Evolutionary conservation across 2,113 vertebrate species (phyloP), one percentile per base, ranked within the genome.

Genomic region (Esox niger): DNA sequence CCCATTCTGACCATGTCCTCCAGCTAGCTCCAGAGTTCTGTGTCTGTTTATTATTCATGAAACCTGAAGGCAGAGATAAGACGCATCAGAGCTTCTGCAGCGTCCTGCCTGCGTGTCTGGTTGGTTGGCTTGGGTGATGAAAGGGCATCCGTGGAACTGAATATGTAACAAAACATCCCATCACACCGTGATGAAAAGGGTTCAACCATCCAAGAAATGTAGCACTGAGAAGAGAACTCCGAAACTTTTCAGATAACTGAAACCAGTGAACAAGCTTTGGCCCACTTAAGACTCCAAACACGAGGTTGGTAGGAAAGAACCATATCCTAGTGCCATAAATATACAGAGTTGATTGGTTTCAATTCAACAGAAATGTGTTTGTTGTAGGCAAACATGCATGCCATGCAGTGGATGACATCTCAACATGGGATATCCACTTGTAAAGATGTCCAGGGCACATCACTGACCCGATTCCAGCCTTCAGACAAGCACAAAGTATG

Each of bases 41-140:
- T 31, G 30, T 30, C 64, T 76, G 73, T 58, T 77, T 76, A 76
- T 71, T 77, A 74, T 80, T 80, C 71, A 78, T 64, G 62, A 62
- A 71, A 29, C 57, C 67, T 20, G 25, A 62, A 46, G 31, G 38
- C 4, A 8, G 54, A 3, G 52, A 25, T 11, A 21, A 56, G 63
- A 73, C 46, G 29, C 29, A 29, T 21, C 11, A 49, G 46, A 49
- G 11, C 55, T 11, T 57, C 57, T 59, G 57, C 17, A 20, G 26
- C 29, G 2, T 17, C 27, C 57, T 30, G 17, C 29, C 27, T 30
- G 27, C 27, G 5, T 59, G 17, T 11, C 21, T 62, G 60, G 21
- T 23, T 38, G 31, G 32, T 35, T 23, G 56, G 11, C 32, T 35
- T 21, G 23, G 15, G 54, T 38, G n/a, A 46, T 9, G 62, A 46